Conservation (phyloP, 2,888 invertebrate genomes). For the Idaea aversata region DNA sequence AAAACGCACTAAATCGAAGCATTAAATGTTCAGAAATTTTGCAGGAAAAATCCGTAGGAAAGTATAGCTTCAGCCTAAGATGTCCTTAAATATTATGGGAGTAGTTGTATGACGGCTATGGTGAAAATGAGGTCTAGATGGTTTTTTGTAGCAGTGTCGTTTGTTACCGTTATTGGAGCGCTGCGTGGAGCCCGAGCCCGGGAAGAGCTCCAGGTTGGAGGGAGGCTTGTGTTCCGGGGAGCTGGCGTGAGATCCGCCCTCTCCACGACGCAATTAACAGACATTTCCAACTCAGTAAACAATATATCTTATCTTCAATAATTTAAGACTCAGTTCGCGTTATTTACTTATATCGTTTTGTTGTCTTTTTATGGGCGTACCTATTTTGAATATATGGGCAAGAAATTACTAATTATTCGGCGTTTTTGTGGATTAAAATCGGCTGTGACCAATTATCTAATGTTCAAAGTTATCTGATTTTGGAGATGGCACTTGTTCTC, state of each 20-base stretch:
- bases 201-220: conserved; percentile 86
- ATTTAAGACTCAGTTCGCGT: neutral
- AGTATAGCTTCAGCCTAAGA: too few relatives aligned
- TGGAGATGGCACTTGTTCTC: neutral
- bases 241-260: conserved; percentile 77
- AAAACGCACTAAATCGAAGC: too few relatives aligned
- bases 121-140: conserved; percentile 5
- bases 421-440: neutral
- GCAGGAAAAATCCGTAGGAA: too few relatives aligned
- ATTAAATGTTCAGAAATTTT: too few relatives aligned
- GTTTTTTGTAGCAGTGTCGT: conserved; percentile 10
- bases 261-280: conserved; percentile 56
- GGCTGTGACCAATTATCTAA: neutral
- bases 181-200: conserved; percentile 81
- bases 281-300: conserved; percentile 50
- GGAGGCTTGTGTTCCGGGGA: conserved; percentile 86
- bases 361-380: neutral
- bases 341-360: neutral
- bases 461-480: neutral
- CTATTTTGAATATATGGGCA: neutral
- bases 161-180: conserved; percentile 91
- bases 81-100: too few relatives aligned
- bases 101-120: neutral
- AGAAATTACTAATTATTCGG: neutral
- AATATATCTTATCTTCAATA: conserved; percentile 6